Percentiles rank a stretch among this genome's conserved stretches.
Evolutionary conservation across 2,113 vertebrate species (phyloP).

Genomic region (Microcebus lehilahytsara): DNA sequence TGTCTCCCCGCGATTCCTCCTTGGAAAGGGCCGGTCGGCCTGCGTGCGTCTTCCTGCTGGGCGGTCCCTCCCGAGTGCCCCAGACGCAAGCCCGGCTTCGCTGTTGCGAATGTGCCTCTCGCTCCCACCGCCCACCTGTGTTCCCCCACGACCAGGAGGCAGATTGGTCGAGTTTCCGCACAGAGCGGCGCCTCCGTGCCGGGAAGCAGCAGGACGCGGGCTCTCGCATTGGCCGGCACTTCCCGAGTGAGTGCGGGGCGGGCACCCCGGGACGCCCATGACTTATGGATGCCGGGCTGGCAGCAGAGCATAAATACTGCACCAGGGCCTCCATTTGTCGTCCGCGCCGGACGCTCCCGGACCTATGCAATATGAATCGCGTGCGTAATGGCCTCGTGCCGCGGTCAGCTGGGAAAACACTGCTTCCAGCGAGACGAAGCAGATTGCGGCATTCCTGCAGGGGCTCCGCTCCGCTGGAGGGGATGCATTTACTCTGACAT

Average conservation of each 20-base stretch:
- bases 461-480: conserved; percentile 84
- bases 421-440: conserved; percentile 89
- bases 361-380: conserved; percentile 96
- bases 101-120: too few relatives aligned
- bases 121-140: too few relatives aligned
- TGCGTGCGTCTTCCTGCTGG: fast-evolving
- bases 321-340: conserved; percentile 93
- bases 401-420: conserved; percentile 84
- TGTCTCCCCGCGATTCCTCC: not conserved
- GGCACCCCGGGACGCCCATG: conserved; percentile 85
- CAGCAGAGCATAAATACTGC: conserved; percentile 95
- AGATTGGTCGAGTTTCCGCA: not conserved
- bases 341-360: conserved; percentile 87
- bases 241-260: conserved; percentile 88
- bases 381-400: conserved; percentile 92
- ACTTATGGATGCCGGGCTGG: conserved; percentile 93
- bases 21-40: fast-evolving
- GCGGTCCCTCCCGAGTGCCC: too few relatives aligned
- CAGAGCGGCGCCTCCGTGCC: conserved; percentile 38
- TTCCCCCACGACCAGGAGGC: too few relatives aligned
- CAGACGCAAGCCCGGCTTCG: too few relatives aligned
- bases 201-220: conserved; percentile 72
- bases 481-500: conserved; percentile 89
- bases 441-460: conserved; percentile 90
- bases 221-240: conserved; percentile 78